Evolutionary conservation across 1,140 invertebrate species (phyloP).

Genomic region (Bilobella aurantiaca): DNA sequence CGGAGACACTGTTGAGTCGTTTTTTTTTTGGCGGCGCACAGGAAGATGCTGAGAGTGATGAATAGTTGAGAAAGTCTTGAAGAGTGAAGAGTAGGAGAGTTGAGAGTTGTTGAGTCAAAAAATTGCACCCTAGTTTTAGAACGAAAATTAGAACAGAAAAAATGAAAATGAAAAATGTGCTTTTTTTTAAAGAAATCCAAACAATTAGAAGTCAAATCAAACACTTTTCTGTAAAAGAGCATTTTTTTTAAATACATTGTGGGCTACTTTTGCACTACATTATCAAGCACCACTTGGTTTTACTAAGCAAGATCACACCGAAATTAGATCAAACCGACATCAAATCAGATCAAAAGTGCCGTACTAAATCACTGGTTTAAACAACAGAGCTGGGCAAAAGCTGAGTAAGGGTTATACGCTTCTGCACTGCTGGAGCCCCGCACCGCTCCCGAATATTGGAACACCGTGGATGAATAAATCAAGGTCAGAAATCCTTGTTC

Average conservation of each 20-base stretch:
- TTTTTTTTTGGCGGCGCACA: neutral
- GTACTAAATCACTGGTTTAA: no score
- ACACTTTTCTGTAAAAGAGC: neutral
- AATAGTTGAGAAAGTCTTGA: slow-evolving; percentile 2
- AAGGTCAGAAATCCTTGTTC: neutral
- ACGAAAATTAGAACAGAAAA: neutral
- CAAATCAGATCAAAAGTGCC: no score
- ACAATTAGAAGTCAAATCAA: neutral
- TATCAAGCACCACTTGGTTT: no score
- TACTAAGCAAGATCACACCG: no score
- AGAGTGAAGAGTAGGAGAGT: neutral
- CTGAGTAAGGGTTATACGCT: no score
- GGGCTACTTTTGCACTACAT: no score
- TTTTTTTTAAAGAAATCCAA: neutral
- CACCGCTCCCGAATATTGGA: neutral
- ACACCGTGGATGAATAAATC: neutral
- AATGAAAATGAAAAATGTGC: neutral
- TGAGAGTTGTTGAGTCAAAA: neutral
- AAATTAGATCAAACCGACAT: no score
- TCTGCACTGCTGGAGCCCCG: no score
- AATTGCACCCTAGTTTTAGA: neutral
- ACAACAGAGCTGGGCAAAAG: no score
- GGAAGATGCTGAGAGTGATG: neutral
- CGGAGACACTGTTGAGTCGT: neutral
- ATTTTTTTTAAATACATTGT: neutral